Percentiles rank a stretch among this genome's conserved stretches.
Conservation (phyloP, 2,888 invertebrate genomes). For the Dascillus cervinus region DNA sequence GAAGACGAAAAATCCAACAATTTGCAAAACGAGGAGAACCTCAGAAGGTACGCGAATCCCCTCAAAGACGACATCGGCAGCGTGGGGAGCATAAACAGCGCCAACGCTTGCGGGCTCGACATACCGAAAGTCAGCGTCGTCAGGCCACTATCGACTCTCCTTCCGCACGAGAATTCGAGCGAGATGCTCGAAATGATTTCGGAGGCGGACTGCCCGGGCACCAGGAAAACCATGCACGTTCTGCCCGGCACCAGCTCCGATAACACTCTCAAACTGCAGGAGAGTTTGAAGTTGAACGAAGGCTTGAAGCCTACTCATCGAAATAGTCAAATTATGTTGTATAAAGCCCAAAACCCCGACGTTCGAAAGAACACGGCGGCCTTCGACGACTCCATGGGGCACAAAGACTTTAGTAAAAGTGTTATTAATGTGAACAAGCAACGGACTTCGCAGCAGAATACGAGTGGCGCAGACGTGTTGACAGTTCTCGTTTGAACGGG, state of each 20-base stretch:
- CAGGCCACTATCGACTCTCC: constrained; percentile 40
- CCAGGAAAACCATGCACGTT: constrained; percentile 37
- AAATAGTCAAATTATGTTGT: constrained; percentile 59
- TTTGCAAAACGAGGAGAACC: constrained; percentile 83
- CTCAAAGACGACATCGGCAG: constrained; percentile 47
- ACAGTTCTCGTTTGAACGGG: constrained; percentile 48
- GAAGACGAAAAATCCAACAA: constrained; percentile 88
- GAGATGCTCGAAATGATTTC: constrained; percentile 58
- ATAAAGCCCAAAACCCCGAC: constrained; percentile 79
- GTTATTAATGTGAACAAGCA: constrained; percentile 53
- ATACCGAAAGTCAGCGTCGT: constrained; percentile 44
- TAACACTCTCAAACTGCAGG: constrained; percentile 30
- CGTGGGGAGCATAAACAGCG: constrained; percentile 40
- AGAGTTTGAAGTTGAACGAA: constrained; percentile 30
- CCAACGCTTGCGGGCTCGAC: constrained; percentile 33
- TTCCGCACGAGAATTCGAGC: constrained; percentile 43
- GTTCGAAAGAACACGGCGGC: constrained; percentile 75
- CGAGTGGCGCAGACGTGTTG: constrained; percentile 43
- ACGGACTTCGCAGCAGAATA: constrained; percentile 38
- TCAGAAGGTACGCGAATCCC: constrained; percentile 49
- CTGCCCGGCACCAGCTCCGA: constrained; percentile 42
- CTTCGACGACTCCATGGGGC: constrained; percentile 47
- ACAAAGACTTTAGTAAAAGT: constrained; percentile 72
- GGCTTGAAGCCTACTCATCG: constrained; percentile 44
- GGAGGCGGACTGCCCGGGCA: constrained; percentile 47